phyloP scores from a whole-genome alignment of 2,888 invertebrate genomes.

The Polyommatus iphigenia region DNA sequence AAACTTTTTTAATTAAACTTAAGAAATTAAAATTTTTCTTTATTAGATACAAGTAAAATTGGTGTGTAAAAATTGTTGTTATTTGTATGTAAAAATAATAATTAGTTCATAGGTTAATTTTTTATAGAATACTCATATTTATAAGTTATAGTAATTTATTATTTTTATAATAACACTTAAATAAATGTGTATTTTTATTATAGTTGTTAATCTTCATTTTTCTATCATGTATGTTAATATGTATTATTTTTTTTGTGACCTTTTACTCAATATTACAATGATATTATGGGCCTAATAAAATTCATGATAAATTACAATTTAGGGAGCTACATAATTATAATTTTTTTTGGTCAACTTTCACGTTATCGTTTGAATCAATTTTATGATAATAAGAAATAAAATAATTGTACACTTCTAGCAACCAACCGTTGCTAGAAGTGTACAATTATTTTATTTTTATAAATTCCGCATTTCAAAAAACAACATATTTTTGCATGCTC shows the following conservation, averaged over 20 bases:
- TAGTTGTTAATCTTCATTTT: no score
- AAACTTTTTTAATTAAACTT: neutral
- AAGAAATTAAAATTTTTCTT: neutral
- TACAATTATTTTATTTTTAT: no score
- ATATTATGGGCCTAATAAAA: neutral
- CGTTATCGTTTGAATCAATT: neutral
- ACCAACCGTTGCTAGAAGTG: no score
- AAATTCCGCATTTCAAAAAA: no score
- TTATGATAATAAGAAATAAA: no score
- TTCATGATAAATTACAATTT: neutral
- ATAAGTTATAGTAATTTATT: neutral
- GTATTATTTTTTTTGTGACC: neutral
- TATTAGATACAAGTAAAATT: neutral
- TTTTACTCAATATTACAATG: neutral
- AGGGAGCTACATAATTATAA: neutral
- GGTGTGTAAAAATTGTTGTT: neutral
- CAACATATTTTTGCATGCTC: no score
- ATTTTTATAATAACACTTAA: neutral
- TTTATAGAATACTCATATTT: slow-evolving; percentile 17
- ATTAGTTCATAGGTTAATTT: neutral
- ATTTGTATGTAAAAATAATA: neutral
- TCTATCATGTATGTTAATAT: neutral
- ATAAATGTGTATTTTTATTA: neutral
- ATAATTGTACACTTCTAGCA: no score
- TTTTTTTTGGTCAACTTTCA: neutral